Evolutionary conservation across 1,140 invertebrate genomes (phyloP), one percentile per base, ranked within the genome.

Genomic region (Aphelinus atriplicis): DNA sequence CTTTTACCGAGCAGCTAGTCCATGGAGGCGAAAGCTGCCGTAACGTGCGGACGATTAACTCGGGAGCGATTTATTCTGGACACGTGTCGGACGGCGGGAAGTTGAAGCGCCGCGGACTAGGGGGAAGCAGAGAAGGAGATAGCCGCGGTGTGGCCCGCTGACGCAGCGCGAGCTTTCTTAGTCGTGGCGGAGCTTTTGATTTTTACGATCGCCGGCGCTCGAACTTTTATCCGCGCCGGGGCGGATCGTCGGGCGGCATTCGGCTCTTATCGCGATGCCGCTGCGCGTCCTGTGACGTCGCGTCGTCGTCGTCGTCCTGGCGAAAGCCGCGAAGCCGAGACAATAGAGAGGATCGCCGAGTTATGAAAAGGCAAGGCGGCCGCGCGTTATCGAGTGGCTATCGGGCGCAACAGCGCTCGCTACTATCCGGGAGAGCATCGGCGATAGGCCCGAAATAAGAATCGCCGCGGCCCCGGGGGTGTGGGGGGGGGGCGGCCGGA

Each of bases 41-140:
- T 66, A 66, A 66, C 56, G 42, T 55, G 56, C 64, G 64, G 50
- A 47, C 64, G 64, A 66, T 66, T 66, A 66, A 66, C 55, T 66
- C 42, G 50, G 47, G 10, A 26, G 58, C 64, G 64, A 66, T 66
- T 66, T 66, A 66, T 66, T 66, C 64, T 46, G 64, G 64, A 66
- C 64, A 66, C 56, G 64, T 66, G 64, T 66, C 64, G 64, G 56
- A 66, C 1, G 58, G 42, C 43, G 64, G n/a, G 42, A 43, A 51
- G 50, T 0, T 45, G 45, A 55, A 63, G 42, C 45, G 9, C 9
- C 60, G 48, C 3, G 64, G 5, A 26, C 26, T 26, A 66, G 7
- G 64, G n/a, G 62, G 26, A 46, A 51, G 58, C 58, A 61, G 45
- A 61, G 45, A 61, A 4, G 45, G 61, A 47, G 61, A 63, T n/a